Conservation (phyloP, 2,113 vertebrate genomes). For the Chascanopsetta lugubris region DNA sequence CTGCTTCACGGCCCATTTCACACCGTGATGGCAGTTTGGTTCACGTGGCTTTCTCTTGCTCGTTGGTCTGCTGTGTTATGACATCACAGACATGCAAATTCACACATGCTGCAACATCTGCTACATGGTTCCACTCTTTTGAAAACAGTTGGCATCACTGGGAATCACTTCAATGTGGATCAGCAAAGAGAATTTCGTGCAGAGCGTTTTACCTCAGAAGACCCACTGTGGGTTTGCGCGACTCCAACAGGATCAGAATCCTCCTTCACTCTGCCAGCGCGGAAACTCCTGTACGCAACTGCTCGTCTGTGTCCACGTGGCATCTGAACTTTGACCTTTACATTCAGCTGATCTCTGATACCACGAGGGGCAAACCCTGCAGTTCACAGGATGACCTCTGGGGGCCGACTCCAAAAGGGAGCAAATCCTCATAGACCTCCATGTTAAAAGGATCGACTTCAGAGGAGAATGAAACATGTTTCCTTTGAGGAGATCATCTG, state of each 20-base stretch:
- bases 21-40: no score
- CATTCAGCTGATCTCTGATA: neutral
- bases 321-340: neutral
- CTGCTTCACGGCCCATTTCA: slow-evolving; percentile 44
- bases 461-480: neutral
- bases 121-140: neutral
- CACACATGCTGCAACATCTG: neutral
- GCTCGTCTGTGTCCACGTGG: neutral
- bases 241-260: neutral
- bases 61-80: no score
- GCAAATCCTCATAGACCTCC: no score
- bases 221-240: neutral
- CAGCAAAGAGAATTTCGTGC: neutral
- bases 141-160: neutral
- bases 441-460: no score
- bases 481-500: neutral
- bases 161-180: neutral
- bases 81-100: neutral
- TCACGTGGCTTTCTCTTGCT: no score
- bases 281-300: neutral
- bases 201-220: neutral
- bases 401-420: no score
- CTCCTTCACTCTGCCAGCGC: neutral
- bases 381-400: no score
- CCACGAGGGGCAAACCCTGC: neutral